Evolutionary conservation across 2,797 vertebrate genomes (phyloP), one percentile per base, ranked within the genome.

Genomic region (Lerista edwardsae): DNA sequence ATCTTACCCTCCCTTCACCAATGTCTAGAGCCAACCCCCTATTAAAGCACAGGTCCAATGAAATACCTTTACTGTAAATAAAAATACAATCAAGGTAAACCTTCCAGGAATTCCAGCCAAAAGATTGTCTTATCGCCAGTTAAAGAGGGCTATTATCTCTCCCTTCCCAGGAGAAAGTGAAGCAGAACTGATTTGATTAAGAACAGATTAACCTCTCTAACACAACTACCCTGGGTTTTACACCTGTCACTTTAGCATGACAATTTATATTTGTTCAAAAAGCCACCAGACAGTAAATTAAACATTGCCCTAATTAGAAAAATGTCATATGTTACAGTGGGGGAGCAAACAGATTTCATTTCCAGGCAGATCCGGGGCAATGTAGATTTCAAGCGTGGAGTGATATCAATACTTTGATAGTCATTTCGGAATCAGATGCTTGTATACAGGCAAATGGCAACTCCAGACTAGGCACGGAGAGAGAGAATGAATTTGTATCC

Each of bases 121-220:
- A 93, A 95, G 93, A 92, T 95, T 97, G 96, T 94, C 95, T 96
- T 96, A 97, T 96, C 96, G 96, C 95, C 96, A 96, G 96, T 96
- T 96, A 96, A 96, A 96, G 95, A 95, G 95, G 92, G 91, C 96
- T 96, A 97, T 97, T 97, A 97, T 97, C 96, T 95, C 94, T 95
- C 91, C 88, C 95, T 95, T 95, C 95, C 95, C 2, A 55, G 94
- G 96, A 97, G 97, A 97, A 96, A 96, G 95, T 94, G 94, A 96
- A 96, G 95, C 96, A 97, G 96, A 96, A 97, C 96, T 95, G 96
- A 97, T 97, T 96, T 97, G 96, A 97, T 96, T 97, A 96, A 97
- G 96, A 96, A 95, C 93, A 96, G 96, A 97, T 97, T 97, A 97
- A 96, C 96, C 96, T 97, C 96, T 93, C 94, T 95, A 96, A 96